A percentile compares a stretch with the other conserved stretches of the same genome.
Conservation (phyloP, 2,113 vertebrate species). For the Nothoprocta perdicaria region DNA sequence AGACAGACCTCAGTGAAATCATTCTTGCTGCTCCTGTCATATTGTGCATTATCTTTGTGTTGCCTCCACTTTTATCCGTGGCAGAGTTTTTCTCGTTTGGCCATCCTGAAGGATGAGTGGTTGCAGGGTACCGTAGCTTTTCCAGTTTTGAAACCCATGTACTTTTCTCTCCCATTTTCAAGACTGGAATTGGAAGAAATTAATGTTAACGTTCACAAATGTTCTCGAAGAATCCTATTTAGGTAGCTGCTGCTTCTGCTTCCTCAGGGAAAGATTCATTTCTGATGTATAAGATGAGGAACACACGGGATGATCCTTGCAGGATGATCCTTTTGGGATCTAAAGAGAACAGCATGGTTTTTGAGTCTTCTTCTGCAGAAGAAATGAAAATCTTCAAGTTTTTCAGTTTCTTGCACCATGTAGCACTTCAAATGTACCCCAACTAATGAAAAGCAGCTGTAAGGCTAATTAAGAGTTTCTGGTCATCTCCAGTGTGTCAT, state of each 20-base stretch:
- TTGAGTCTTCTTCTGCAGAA: background rate
- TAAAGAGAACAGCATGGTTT: background rate
- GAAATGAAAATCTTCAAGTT: background rate
- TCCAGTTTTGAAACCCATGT: background rate
- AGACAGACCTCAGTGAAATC: background rate
- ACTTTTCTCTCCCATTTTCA: background rate
- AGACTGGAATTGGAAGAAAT: background rate
- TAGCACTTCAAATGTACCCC: background rate
- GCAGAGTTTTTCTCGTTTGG: background rate
- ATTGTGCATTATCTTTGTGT: background rate
- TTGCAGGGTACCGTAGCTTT: background rate
- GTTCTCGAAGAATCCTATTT: background rate
- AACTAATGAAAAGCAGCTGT: background rate
- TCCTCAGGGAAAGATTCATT: background rate
- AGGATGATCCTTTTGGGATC: too few species aligned
- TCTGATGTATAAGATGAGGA: background rate
- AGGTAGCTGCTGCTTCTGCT: background rate
- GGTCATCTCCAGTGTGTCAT: slow-evolving; percentile 34
- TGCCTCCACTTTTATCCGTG: background rate
- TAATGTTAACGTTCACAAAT: background rate
- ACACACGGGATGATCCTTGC: background rate
- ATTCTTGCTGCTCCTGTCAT: background rate
- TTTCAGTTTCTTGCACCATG: background rate
- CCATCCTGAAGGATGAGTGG: too few species aligned
- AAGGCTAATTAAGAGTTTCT: background rate